Percentiles rank a stretch among this genome's conserved stretches.
These are phyloP conservation scores for Hetaerina titia DNA, from an alignment of 2,888 invertebrate genomes.

Conservation along the genomic window DNA sequence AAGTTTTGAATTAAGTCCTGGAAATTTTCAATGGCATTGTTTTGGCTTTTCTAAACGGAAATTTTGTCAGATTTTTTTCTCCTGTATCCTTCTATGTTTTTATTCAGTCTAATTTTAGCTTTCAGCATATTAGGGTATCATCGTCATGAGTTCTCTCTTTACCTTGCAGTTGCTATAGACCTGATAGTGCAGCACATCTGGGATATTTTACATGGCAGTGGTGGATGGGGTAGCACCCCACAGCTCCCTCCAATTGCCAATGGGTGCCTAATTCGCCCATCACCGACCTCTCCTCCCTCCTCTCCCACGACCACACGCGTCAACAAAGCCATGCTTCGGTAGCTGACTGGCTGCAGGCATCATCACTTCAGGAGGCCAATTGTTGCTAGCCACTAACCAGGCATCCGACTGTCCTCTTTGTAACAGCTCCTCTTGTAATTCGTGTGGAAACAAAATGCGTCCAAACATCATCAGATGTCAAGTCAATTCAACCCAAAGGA, in stretches of 20 bases:
- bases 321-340: conserved; percentile 59
- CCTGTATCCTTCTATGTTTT: conserved; percentile 4
- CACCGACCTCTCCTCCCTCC: conserved; percentile 53
- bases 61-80: conserved; percentile 36
- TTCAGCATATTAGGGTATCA: neutral
- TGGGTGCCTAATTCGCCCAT: conserved; percentile 56
- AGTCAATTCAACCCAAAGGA: conserved; percentile 5
- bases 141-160: conserved; percentile 53
- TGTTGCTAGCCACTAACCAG: neutral
- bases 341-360: conserved; percentile 20
- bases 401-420: neutral
- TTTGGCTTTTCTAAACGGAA: neutral
- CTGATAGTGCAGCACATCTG: conserved; percentile 99
- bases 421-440: conserved; percentile 28
- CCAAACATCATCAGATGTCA: conserved; percentile 37
- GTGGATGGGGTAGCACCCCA: conserved; percentile 4
- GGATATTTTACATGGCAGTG: conserved; percentile 88
- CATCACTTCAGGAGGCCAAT: conserved; percentile 14
- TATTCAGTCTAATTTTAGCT: neutral
- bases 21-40: neutral
- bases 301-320: conserved; percentile 44
- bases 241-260: conserved; percentile 44
- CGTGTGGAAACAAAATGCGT: conserved; percentile 23
- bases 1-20: neutral
- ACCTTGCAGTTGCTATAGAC: conserved; percentile 87